Evolutionary conservation across 2,888 invertebrate genomes (phyloP), one percentile per base, ranked within the genome.

Genomic region (Volucella bombylans): DNA sequence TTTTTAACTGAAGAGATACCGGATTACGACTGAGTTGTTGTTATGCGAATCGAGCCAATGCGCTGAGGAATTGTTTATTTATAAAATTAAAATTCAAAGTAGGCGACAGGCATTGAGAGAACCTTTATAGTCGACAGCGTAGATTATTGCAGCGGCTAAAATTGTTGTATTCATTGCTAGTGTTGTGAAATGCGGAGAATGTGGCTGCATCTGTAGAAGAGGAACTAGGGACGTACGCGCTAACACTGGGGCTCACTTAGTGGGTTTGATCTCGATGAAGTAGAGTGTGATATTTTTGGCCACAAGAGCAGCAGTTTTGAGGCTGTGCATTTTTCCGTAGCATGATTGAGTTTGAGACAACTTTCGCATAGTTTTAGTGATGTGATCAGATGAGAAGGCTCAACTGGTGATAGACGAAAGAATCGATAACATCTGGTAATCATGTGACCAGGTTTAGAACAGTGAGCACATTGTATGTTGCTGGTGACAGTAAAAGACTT

Each of bases 51-150:
- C 18, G 8, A 23, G 59, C 0, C n/a, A n/a, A n/a, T n/a, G n/a
- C n/a, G n/a, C n/a, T n/a, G n/a, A n/a, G n/a, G n/a, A n/a, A n/a
- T n/a, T n/a, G n/a, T n/a, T n/a, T n/a, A n/a, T n/a, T n/a, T n/a
- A n/a, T n/a, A n/a, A n/a, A n/a, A n/a, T n/a, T n/a, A n/a, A n/a
- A n/a, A n/a, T n/a, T n/a, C n/a, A n/a, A n/a, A n/a, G n/a, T n/a
- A n/a, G n/a, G n/a, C n/a, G n/a, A n/a, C n/a, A n/a, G n/a, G n/a
- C n/a, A n/a, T n/a, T n/a, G n/a, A n/a, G n/a, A n/a, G 45, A 15
- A 15, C 59, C 59, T 43, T 59, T 45, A 43, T 59, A 59, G 41
- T 59, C 59, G 6, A 47, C 23, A 47, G 61, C 61, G 47, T 61
- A 61, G 12, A 47, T 45, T 61, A 61, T 61, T 18, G 61, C 61